phyloP scores from a whole-genome alignment of 35 echinoderm and acorn worm species.

The Ptychodera flava region DNA sequence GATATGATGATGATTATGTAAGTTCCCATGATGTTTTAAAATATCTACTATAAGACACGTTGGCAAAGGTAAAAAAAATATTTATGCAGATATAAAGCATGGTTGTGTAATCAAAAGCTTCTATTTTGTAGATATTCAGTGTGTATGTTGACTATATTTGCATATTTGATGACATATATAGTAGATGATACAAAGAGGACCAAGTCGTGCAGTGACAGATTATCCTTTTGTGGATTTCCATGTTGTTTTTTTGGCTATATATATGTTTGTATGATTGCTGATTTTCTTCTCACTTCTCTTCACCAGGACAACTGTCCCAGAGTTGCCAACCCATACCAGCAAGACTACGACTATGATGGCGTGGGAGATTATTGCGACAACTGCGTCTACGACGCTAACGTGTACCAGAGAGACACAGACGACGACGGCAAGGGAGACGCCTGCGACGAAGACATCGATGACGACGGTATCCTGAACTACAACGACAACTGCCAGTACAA shows the following conservation, averaged over 20 bases:
- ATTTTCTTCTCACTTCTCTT: no score
- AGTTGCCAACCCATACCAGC: slow-evolving; percentile 34
- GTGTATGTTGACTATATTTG: no score
- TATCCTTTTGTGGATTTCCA: no score
- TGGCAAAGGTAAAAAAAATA: no score
- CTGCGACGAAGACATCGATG: slow-evolving; percentile 89
- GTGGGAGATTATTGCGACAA: slow-evolving; percentile 73
- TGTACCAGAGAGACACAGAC: slow-evolving; percentile 74
- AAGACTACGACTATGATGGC: slow-evolving; percentile 40
- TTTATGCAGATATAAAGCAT: no score
- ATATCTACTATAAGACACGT: background rate
- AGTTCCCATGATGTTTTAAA: slow-evolving; percentile 1
- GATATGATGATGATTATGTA: slow-evolving; percentile 61
- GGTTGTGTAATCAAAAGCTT: no score
- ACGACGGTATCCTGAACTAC: slow-evolving; percentile 81
- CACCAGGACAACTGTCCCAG: slow-evolving; percentile 73
- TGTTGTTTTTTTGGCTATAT: no score
- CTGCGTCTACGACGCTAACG: slow-evolving; percentile 34
- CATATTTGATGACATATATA: no score
- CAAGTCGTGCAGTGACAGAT: no score
- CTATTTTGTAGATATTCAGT: no score
- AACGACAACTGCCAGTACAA: slow-evolving; percentile 77
- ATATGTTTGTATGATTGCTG: no score
- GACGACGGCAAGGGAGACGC: slow-evolving; percentile 62
- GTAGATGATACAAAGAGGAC: no score